Percentiles rank a stretch among this genome's conserved stretches.
Evolutionary conservation across 2,113 vertebrate species (phyloP).

Genomic region (Dolichotis patagonum): DNA sequence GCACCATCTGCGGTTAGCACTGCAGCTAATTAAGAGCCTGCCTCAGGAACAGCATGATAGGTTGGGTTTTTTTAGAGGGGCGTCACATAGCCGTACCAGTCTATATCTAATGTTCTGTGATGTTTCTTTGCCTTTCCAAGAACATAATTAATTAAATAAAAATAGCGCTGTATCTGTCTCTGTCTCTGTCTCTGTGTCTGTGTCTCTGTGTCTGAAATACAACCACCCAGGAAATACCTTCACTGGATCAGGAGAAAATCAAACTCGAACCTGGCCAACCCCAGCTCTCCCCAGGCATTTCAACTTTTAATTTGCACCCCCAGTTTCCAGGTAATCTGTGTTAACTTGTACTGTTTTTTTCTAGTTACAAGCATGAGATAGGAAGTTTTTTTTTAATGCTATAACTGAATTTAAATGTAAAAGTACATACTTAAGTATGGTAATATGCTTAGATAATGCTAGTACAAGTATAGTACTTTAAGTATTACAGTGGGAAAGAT

Average conservation of each 20-base stretch:
- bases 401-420: background rate
- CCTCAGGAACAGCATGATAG: background rate
- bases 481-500: background rate
- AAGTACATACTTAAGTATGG: background rate
- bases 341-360: conserved; percentile 28
- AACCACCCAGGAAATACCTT: conserved; percentile 85
- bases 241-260: conserved; percentile 88
- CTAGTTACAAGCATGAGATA: background rate
- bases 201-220: background rate
- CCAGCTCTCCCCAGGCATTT: conserved; percentile 93
- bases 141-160: conserved; percentile 53
- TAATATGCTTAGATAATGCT: background rate
- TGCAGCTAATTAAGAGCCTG: background rate
- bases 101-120: background rate
- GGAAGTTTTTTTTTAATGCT: conserved; percentile 11
- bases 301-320: conserved; percentile 91
- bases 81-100: background rate
- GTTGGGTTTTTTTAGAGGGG: background rate
- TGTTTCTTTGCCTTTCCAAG: background rate
- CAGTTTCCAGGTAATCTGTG: conserved; percentile 90
- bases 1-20: accelerated
- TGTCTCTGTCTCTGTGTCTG: background rate
- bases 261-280: conserved; percentile 90
- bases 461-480: background rate
- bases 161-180: background rate